Evolutionary conservation across 2,797 vertebrate species (phyloP).

Genomic region (Myotis planiceps): DNA sequence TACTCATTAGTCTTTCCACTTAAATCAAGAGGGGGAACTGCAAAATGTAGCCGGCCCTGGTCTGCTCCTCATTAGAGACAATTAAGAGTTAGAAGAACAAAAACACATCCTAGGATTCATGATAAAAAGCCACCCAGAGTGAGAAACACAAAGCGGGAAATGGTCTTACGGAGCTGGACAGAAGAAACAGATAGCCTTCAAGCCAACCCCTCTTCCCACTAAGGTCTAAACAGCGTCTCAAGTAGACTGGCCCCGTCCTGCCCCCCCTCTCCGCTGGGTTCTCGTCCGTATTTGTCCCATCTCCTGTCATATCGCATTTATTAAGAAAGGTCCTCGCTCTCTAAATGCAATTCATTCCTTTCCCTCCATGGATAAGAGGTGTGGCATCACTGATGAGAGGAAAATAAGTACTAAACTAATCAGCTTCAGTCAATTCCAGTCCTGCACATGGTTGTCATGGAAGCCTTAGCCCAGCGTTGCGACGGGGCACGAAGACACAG

Average conservation of each 20-base stretch:
- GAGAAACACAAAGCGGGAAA: slow-evolving; percentile 89
- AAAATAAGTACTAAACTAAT: slow-evolving; percentile 81
- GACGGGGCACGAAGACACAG: slow-evolving; percentile 26
- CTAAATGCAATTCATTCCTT: slow-evolving; percentile 83
- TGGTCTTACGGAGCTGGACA: slow-evolving; percentile 81
- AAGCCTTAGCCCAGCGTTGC: slow-evolving; percentile 52
- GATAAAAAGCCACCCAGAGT: slow-evolving; percentile 92
- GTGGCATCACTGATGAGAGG: slow-evolving; percentile 76
- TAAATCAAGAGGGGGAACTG: slow-evolving; percentile 79
- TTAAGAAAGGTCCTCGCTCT: slow-evolving; percentile 75
- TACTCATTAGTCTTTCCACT: slow-evolving; percentile 78
- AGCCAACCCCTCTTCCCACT: slow-evolving; percentile 6
- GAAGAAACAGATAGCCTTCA: slow-evolving; percentile 76
- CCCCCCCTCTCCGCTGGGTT: slow-evolving; percentile 64
- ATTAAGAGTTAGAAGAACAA: slow-evolving; percentile 93
- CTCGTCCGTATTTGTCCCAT: slow-evolving; percentile 76
- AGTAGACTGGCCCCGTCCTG: not conserved
- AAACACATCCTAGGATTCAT: slow-evolving; percentile 93
- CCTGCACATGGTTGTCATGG: slow-evolving; percentile 48
- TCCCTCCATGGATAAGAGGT: slow-evolving; percentile 82
- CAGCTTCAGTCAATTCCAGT: slow-evolving; percentile 75
- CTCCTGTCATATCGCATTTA: slow-evolving; percentile 78
- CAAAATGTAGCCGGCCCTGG: slow-evolving; percentile 82
- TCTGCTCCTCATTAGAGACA: slow-evolving; percentile 93
- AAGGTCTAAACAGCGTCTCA: not conserved